Conservation (phyloP, 1,140 invertebrate species). For the Drosophila orosa region DNA sequence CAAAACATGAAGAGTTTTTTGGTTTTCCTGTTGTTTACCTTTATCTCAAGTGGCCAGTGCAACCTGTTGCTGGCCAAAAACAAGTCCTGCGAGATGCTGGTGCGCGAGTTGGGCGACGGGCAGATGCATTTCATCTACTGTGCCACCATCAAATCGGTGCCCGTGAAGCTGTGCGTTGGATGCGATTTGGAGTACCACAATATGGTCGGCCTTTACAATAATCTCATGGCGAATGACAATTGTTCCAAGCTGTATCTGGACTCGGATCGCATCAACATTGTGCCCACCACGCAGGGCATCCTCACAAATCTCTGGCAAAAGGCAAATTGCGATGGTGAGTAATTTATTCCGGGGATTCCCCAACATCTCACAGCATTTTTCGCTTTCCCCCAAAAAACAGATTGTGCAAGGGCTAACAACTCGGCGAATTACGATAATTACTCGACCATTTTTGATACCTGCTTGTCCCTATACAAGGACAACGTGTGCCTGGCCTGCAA, state of each 20-base stretch:
- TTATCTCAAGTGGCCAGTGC: conserved; percentile 5
- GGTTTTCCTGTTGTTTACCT: not conserved
- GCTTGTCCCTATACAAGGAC: not conserved
- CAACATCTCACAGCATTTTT: not conserved
- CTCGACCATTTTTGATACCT: not conserved
- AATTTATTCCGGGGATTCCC: not conserved
- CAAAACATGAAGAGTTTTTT: conserved; percentile 22
- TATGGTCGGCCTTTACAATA: conserved; percentile 9
- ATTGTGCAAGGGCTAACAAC: conserved; percentile 55
- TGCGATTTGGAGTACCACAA: conserved; percentile 14
- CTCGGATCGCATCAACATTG: conserved; percentile 71
- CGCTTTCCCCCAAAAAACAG: conserved; percentile 25
- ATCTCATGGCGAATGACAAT: conserved; percentile 34
- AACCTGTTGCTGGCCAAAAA: conserved; percentile 3
- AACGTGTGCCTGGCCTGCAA: conserved; percentile 45
- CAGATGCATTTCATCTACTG: conserved; percentile 66
- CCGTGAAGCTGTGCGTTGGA: conserved; percentile 52
- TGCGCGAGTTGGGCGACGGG: conserved; percentile 42
- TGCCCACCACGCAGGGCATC: conserved; percentile 56
- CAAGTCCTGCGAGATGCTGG: not conserved
- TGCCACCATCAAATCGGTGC: conserved; percentile 61
- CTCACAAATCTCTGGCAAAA: conserved; percentile 65
- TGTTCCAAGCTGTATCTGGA: conserved; percentile 63
- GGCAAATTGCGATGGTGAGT: conserved; percentile 68
- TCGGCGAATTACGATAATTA: conserved; percentile 12